Base-by-base conservation (phyloP, 2,113 vertebrate species). In the Caracal caracal region DNA sequence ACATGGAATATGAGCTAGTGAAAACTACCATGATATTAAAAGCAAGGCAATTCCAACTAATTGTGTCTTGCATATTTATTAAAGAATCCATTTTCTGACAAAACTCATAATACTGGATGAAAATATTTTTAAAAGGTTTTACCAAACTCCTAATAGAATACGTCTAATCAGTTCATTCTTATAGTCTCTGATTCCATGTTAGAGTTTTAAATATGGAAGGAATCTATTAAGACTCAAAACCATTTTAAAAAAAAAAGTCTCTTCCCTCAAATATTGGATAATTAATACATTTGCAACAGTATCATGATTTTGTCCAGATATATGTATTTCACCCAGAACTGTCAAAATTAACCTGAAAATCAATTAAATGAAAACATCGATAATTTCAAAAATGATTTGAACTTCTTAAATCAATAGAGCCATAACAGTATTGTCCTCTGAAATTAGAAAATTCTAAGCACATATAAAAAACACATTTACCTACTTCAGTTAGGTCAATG, bases 391-490 rank as follows among this genome's bases (percentile, higher is more conserved):
- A 96, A 66, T 71, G 40, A 68, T 20, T 35, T 93, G 26, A 88
- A 71, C 30, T 47, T 94, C 73, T 95, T 82, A 95, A 90, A 93
- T 87, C 61, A 84, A 66, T 53, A 82, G 15, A 33, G 33, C 86
- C 16, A 73, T 80, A 73, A 61, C 16, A 83, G 63, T 24, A 94
- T 15, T 79, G 43, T 96, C 43, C 90, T 76, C 61, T 96, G 94
- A 97, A 96, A 97, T 97, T 97, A 96, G 96, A 98, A 98, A 98
- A 97, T 94, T 97, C 90, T 97, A 95, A 37, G 95, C 95, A 98
- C 90, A 93, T 93, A 98, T 97, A 98, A 83, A 99, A 98, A 98
- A 97, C 66, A 96, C 75, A 84, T 97, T 95, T 96, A 98, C 97
- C 94, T 94, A 97, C 90, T 98, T 97, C 83, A 95, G 70, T 97